These are phyloP conservation scores for Lerema accius DNA, from an alignment of 1,140 invertebrate species.

Conservation along the genomic window DNA sequence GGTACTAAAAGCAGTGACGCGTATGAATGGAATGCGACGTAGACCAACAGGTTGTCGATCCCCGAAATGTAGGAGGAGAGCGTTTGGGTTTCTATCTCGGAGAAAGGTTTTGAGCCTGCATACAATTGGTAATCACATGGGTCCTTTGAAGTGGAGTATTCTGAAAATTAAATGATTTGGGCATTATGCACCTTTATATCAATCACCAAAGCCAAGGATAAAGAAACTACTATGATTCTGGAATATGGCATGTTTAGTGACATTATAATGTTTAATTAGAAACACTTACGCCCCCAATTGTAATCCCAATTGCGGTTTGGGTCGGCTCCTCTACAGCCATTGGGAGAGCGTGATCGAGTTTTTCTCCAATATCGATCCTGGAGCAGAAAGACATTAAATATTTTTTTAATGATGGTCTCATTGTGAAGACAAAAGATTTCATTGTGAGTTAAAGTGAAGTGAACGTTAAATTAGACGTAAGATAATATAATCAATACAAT, in stretches of 20 bases:
- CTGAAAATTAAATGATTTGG: conserved; percentile 40
- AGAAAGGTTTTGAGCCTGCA: conserved; percentile 64
- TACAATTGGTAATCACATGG: conserved; percentile 69
- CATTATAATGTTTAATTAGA: no score
- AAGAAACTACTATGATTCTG: neutral
- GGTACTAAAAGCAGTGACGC: conserved; percentile 63
- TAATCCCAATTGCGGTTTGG: conserved; percentile 90
- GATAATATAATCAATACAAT: no score
- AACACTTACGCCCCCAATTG: conserved; percentile 84
- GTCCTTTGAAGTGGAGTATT: conserved; percentile 54
- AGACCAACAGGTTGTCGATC: conserved; percentile 63
- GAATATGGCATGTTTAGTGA: no score
- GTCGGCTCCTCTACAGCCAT: conserved; percentile 86
- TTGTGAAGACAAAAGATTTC: no score
- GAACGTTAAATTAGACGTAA: no score
- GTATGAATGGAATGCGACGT: conserved; percentile 67
- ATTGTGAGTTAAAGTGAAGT: no score
- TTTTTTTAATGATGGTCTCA: no score
- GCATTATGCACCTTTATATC: no score
- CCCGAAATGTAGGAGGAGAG: conserved; percentile 59
- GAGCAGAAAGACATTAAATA: no score
- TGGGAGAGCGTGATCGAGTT: conserved; percentile 83
- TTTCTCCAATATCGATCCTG: conserved; percentile 91
- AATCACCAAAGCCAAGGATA: conserved; percentile 2
- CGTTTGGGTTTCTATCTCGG: conserved; percentile 64